Conservation (phyloP, 2,113 vertebrate genomes). For the Lutjanus erythropterus region DNA sequence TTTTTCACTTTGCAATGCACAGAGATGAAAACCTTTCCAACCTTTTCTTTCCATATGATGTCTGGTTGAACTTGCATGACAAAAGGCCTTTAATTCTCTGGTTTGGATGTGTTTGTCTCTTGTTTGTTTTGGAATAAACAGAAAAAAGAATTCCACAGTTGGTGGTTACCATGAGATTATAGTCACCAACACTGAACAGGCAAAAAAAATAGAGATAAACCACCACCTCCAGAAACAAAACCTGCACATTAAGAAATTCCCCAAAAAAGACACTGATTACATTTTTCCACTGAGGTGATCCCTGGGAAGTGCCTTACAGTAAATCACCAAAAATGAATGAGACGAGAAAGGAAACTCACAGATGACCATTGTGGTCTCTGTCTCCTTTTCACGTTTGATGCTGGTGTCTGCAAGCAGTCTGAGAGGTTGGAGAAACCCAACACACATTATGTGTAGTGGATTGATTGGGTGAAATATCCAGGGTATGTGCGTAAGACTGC, state of each 20-base stretch:
- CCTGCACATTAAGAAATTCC: not conserved
- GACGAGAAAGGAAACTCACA: not conserved
- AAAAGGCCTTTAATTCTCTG: constrained; percentile 15
- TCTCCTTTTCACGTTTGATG: not conserved
- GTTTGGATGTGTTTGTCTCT: constrained; percentile 26
- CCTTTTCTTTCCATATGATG: not conserved
- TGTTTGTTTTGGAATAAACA: constrained; percentile 33
- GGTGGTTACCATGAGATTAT: constrained; percentile 3
- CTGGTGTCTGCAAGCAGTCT: not conserved
- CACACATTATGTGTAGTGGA: not conserved
- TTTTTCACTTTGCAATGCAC: not conserved
- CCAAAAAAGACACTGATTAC: not conserved
- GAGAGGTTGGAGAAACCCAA: not conserved
- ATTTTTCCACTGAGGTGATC: not conserved
- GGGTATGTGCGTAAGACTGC: too few species aligned
- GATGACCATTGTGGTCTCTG: not conserved
- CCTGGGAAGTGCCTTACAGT: not conserved
- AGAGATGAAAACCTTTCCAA: too few species aligned
- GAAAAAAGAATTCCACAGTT: not conserved
- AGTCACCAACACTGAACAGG: constrained; percentile 12
- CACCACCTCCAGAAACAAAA: constrained; percentile 1
- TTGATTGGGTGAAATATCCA: not conserved
- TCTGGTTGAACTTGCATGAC: not conserved
- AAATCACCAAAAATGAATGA: constrained; percentile 2
- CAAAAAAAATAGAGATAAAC: constrained; percentile 23